Percentiles rank a stretch among this genome's conserved stretches.
These are phyloP conservation scores for Jacana jacana DNA, from an alignment of 2,113 vertebrate species.

Conservation along the genomic window DNA sequence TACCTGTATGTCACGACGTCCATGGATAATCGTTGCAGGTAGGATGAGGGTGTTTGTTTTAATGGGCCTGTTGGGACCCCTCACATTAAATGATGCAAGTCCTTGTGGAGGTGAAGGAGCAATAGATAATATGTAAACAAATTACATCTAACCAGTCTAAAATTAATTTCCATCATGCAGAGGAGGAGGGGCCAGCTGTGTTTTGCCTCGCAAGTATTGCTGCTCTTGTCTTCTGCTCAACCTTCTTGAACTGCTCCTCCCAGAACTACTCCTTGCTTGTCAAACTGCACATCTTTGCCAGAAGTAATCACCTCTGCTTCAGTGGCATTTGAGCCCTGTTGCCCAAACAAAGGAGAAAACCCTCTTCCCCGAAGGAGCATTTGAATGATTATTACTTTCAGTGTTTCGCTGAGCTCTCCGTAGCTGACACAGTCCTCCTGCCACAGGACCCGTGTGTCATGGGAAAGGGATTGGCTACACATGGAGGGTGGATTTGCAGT, in stretches of 20 bases:
- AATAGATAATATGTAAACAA: neutral
- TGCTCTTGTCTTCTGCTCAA: neutral
- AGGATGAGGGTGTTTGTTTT: neutral
- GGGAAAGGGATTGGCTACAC: neutral
- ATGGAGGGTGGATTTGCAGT: neutral
- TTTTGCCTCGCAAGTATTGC: neutral
- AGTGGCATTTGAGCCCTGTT: neutral
- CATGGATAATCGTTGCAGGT: neutral
- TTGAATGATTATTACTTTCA: neutral
- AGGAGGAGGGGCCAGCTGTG: neutral
- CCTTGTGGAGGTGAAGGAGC: neutral
- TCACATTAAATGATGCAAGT: neutral
- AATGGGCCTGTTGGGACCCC: conserved; percentile 19
- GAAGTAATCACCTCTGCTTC: neutral
- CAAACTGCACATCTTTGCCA: neutral
- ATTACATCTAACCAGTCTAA: neutral
- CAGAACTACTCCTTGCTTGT: neutral
- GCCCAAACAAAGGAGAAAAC: neutral
- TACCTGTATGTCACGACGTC: neutral
- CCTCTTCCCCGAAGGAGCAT: neutral
- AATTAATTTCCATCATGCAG: neutral
- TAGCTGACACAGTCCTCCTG: neutral
- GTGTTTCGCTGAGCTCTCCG: neutral
- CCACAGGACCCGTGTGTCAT: neutral
- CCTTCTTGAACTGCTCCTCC: neutral